Evolutionary conservation across 2,797 vertebrate genomes (phyloP).

Genomic region (Hippopotamyrus pictus): DNA sequence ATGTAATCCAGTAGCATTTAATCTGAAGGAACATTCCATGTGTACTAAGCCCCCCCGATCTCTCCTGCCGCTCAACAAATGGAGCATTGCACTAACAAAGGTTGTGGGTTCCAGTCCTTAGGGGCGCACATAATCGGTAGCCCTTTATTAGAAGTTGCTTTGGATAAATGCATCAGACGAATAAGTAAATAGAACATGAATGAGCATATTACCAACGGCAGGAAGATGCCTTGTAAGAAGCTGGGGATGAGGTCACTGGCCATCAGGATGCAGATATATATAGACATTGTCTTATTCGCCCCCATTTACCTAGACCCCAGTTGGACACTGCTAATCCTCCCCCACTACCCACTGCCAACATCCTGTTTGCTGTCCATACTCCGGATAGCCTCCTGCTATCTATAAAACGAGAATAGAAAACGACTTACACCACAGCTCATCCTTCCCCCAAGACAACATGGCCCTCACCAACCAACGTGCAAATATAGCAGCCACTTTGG

Average conservation of each 20-base stretch:
- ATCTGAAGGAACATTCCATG: not conserved
- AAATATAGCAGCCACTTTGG: not conserved
- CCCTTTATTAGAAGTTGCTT: not conserved
- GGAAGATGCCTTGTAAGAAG: not conserved
- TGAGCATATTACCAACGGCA: not conserved
- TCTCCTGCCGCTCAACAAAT: not conserved
- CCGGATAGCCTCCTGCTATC: not conserved
- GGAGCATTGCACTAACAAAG: not conserved
- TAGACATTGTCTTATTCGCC: not conserved
- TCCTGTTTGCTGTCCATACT: not conserved
- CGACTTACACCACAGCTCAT: not conserved
- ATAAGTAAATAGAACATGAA: not conserved
- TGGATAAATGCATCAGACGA: not conserved
- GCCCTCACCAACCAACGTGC: not conserved
- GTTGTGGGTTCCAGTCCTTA: not conserved
- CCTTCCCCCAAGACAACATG: not conserved
- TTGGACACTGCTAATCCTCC: not conserved
- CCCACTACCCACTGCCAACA: not conserved
- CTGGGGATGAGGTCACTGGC: not conserved
- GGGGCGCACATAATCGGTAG: not conserved
- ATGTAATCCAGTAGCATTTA: not conserved
- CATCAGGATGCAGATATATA: not conserved
- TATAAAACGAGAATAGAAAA: not conserved
- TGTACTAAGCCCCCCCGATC: not conserved
- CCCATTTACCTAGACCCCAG: not conserved